Base-by-base conservation (phyloP, 2,888 invertebrate genomes). In the Electrophaes corylata region DNA sequence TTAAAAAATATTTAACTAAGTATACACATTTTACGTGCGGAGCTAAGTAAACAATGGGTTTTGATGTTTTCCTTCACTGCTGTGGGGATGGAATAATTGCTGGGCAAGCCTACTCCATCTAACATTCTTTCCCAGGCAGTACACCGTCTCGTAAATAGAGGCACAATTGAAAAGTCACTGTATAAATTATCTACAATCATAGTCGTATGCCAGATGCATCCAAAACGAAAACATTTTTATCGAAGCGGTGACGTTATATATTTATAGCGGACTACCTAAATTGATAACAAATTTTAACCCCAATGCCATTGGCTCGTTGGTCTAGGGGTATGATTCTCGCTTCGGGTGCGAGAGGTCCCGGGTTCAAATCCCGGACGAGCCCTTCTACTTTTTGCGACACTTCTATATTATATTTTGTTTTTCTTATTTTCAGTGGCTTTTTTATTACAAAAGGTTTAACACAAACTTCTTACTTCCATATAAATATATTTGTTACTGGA, bases 251-350 rank as follows among this genome's bases (percentile, higher is more conserved):
- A 26, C 26, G 5, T 6, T 1, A 26, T 26, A n/a, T 26, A 29
- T 10, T 26, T 14, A 16, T 16, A 37, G 16, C 2, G 12, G 10
- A 8, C 37, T 16, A 29, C 2, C 2, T 6, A 41, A 20, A 43
- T 14, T 14, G 8, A 61, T 26, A 56, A 56, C 60, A 65, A 73
- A 68, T 81, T 82, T 78, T 56, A 5, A 47, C 18, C 0, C 0
- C 0, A 0, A 0, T 2, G 1, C 4, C 12, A 71, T 20, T 75
- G 92, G 92, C 92, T 92, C 92, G 92, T 92, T 92, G 92, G 92
- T 92, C 92, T 92, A 92, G 92, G 92, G 92, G 92, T 92, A 92
- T 92, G 92, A 92, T 92, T 92, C 91, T 92, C 92, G 92, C 92
- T 92, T 92, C 91, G 92, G 92, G 92, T 92, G 92, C 91, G 92